Evolutionary conservation across 2,113 vertebrate genomes (phyloP).

Genomic region (Gymnorhina tibicen): DNA sequence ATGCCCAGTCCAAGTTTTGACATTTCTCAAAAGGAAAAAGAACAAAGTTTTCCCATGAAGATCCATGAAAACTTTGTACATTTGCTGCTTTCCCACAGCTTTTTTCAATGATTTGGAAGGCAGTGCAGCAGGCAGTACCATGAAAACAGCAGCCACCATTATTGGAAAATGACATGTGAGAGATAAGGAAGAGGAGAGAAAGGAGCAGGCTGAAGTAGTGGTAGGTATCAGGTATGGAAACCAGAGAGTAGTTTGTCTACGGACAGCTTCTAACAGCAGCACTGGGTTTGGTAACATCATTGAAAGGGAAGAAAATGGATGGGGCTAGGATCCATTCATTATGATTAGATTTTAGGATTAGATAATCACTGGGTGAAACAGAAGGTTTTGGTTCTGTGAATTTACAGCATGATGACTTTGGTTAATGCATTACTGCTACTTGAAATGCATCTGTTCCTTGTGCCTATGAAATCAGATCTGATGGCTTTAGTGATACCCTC

Average conservation of each 20-base stretch:
- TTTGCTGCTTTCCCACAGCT: background rate
- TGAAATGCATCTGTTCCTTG: background rate
- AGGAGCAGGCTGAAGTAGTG: background rate
- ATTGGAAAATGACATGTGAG: background rate
- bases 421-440: background rate
- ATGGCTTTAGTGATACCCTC: background rate
- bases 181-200: background rate
- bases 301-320: background rate
- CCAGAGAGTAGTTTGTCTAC: background rate
- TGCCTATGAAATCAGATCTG: background rate
- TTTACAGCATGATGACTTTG: background rate
- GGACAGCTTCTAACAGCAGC: background rate
- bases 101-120: background rate
- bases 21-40: background rate
- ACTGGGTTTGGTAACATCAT: background rate
- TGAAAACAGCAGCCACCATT: background rate
- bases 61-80: background rate
- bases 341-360: background rate
- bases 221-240: background rate
- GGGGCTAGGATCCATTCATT: background rate
- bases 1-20: background rate
- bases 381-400: background rate
- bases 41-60: background rate
- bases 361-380: background rate
- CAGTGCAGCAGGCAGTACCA: background rate